Conservation (phyloP, 1,140 invertebrate genomes). For the Reticulitermes speratus region DNA sequence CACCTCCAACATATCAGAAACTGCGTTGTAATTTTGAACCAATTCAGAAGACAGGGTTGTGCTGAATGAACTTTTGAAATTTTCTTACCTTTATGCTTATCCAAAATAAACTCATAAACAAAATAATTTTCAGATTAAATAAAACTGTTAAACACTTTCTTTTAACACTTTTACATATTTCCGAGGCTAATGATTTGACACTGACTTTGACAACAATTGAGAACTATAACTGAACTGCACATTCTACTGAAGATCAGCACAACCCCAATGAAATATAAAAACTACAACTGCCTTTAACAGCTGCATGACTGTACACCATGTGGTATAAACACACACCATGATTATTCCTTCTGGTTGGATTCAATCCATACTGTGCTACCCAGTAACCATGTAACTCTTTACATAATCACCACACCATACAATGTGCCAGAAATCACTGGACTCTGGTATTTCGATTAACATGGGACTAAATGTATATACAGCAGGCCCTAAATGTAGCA, state of each 20-base stretch:
- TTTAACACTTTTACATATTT: too few relatives aligned
- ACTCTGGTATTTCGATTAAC: not conserved
- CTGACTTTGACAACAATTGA: not conserved
- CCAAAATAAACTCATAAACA: too few relatives aligned
- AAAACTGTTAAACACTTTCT: not conserved
- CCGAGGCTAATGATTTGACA: not conserved
- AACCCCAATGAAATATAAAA: not conserved
- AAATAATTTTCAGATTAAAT: not conserved
- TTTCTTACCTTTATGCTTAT: too few relatives aligned
- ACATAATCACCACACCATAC: not conserved
- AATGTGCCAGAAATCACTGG: not conserved
- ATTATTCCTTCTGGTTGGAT: conserved; percentile 3
- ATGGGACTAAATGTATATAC: not conserved
- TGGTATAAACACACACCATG: not conserved
- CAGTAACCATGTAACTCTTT: not conserved
- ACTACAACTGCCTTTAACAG: not conserved
- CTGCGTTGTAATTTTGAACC: not conserved
- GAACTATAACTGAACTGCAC: not conserved
- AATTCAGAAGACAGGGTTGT: not conserved
- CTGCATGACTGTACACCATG: not conserved
- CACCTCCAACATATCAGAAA: not conserved
- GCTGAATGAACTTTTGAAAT: not conserved
- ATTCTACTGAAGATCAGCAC: not conserved
- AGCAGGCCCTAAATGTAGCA: not conserved
- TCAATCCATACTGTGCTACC: conserved; percentile 18